A percentile compares a stretch with the other conserved stretches of the same genome.
phyloP scores from a whole-genome alignment of 1,140 invertebrate species.

The Lucilia sericata region DNA sequence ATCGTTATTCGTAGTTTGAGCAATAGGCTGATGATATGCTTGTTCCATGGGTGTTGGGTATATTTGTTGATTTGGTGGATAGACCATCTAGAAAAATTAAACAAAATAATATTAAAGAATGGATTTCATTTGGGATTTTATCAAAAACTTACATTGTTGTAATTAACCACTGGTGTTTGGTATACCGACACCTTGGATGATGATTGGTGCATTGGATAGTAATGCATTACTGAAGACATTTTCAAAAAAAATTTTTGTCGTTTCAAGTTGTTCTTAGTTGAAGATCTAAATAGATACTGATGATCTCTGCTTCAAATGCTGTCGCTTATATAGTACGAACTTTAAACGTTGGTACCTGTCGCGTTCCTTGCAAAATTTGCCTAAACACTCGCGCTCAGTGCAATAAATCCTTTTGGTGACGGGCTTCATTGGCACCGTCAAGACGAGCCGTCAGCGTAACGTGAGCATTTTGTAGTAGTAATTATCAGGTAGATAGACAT shows the following conservation, averaged over 20 bases:
- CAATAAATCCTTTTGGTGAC: slow-evolving; percentile 59
- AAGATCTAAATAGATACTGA: slow-evolving; percentile 3
- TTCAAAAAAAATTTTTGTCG: background rate
- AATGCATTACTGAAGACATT: slow-evolving; percentile 65
- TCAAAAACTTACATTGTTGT: slow-evolving; percentile 34
- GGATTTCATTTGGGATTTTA: background rate
- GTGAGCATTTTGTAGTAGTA: background rate
- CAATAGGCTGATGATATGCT: background rate
- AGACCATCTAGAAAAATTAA: slow-evolving; percentile 47
- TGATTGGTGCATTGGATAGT: slow-evolving; percentile 61
- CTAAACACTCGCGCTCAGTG: slow-evolving; percentile 57
- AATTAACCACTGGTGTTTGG: slow-evolving; percentile 15
- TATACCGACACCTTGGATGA: slow-evolving; percentile 49
- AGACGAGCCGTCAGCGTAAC: slow-evolving; percentile 30
- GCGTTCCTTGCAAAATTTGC: slow-evolving; percentile 56
- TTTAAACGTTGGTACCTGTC: background rate
- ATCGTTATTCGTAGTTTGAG: background rate
- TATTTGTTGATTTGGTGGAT: slow-evolving; percentile 47
- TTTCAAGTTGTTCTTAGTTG: slow-evolving; percentile 10
- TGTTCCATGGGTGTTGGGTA: slow-evolving; percentile 44
- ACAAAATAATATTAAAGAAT: background rate
- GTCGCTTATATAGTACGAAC: background rate
- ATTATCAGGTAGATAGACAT: slow-evolving; percentile 24
- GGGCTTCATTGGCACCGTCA: slow-evolving; percentile 15
- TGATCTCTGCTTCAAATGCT: background rate